Conservation (phyloP, 2,113 vertebrate genomes). For the Paramisgurnus dabryanus region DNA sequence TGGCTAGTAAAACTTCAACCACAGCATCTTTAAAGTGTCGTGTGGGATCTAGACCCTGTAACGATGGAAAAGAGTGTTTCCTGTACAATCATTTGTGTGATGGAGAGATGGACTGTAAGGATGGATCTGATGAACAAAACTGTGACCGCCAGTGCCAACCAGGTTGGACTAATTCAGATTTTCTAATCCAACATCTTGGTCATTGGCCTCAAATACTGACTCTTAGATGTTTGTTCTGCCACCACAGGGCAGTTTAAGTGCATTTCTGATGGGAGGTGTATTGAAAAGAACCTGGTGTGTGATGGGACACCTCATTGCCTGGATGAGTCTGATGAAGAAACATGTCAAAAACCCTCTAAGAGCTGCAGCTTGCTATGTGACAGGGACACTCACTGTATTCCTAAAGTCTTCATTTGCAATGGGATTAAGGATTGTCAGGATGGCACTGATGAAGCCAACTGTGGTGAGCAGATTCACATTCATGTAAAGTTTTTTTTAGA, state of each 20-base stretch:
- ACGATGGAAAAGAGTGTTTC: constrained; percentile 73
- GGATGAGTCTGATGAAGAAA: constrained; percentile 53
- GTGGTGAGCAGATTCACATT: constrained; percentile 63
- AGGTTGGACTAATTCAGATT: neutral
- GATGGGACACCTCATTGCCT: constrained; percentile 49
- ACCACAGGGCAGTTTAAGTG: constrained; percentile 47
- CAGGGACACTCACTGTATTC: constrained; percentile 74
- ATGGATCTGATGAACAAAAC: constrained; percentile 81
- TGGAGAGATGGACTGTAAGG: constrained; percentile 79
- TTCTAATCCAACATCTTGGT: neutral
- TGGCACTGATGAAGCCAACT: constrained; percentile 75
- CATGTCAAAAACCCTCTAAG: constrained; percentile 64
- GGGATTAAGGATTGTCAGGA: constrained; percentile 82
- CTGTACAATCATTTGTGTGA: constrained; percentile 77
- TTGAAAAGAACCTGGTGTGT: constrained; percentile 46
- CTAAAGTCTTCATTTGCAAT: constrained; percentile 81
- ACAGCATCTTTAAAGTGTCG: constrained; percentile 59
- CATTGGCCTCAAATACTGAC: neutral
- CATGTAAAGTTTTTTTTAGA: no score
- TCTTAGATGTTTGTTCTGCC: neutral
- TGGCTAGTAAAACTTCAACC: neutral
- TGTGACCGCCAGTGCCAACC: neutral
- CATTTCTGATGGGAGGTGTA: constrained; percentile 45
- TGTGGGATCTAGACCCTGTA: constrained; percentile 65
- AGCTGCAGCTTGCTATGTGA: constrained; percentile 82